These are phyloP conservation scores for Tetrao urogallus DNA, from an alignment of 2,113 vertebrate genomes.

Conservation along the genomic window DNA sequence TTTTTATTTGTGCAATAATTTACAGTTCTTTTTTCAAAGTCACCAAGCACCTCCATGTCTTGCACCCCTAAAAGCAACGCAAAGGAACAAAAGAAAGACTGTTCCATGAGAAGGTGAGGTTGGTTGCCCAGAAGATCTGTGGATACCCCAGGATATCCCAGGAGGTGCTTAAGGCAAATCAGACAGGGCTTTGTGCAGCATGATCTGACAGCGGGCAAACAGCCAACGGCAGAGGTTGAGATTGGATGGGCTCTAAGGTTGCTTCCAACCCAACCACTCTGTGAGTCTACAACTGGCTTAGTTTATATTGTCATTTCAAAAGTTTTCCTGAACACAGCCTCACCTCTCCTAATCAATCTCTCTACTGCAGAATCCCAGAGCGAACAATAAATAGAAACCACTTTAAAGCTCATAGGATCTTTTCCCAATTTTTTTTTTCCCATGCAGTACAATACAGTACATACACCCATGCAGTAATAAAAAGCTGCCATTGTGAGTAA, in stretches of 20 bases:
- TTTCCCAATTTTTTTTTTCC: neutral
- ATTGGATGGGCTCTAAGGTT: neutral
- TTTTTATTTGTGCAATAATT: accelerated
- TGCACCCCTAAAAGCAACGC: accelerated
- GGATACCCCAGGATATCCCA: neutral
- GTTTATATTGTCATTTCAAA: neutral
- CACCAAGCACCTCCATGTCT: accelerated
- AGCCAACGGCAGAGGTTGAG: neutral
- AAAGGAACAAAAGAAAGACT: neutral
- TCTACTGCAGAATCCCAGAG: neutral
- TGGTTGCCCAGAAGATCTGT: neutral
- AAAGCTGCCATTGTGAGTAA: neutral
- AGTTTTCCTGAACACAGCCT: accelerated
- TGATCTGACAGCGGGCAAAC: neutral
- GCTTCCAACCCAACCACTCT: neutral
- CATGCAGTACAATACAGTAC: too few relatives aligned
- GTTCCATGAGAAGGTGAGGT: accelerated
- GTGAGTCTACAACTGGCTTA: neutral
- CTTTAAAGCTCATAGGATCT: neutral
- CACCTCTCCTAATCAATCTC: neutral
- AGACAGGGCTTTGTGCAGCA: neutral
- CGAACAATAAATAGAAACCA: neutral
- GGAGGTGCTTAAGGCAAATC: neutral
- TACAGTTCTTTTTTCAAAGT: neutral
- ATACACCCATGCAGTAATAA: neutral